A percentile compares a stretch with the other conserved stretches of the same genome.
phyloP scores from a whole-genome alignment of 2,888 invertebrate genomes.

The Chouioia cunea region DNA sequence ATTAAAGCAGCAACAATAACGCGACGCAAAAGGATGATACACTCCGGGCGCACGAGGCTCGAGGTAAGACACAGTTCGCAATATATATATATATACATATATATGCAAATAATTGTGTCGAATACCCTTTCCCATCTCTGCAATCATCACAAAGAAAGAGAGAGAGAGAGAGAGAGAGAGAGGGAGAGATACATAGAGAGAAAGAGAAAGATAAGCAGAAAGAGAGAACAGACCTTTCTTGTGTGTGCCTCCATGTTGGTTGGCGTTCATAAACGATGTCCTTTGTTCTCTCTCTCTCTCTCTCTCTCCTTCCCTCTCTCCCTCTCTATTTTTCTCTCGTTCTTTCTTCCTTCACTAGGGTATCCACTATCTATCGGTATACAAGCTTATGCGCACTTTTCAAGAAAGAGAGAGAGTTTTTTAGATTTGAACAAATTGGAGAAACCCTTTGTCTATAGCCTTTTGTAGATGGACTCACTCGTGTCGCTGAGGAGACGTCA shows the following conservation, averaged over 20 bases:
- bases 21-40: constrained; percentile 69
- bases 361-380: background rate
- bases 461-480: too few species aligned
- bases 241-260: too few species aligned
- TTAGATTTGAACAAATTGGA: too few species aligned
- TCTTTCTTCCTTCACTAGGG: background rate
- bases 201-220: too few species aligned
- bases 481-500: background rate
- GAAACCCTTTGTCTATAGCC: too few species aligned
- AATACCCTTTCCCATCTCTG: constrained; percentile 26
- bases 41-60: constrained; percentile 69
- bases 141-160: constrained; percentile 7
- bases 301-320: constrained; percentile 16
- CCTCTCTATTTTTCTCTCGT: too few species aligned
- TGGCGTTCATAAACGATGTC: constrained; percentile 2
- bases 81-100: background rate
- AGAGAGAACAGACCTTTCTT: too few species aligned
- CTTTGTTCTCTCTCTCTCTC: constrained; percentile 24
- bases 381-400: background rate
- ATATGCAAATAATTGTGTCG: constrained; percentile 14
- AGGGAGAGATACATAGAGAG: too few species aligned
- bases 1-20: constrained; percentile 63
- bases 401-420: too few species aligned
- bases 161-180: too few species aligned
- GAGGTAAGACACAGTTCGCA: constrained; percentile 64